Percentiles rank a stretch among this genome's conserved stretches.
Evolutionary conservation across 1,140 invertebrate species (phyloP).

Genomic region (Drosophila pseudoobscura): DNA sequence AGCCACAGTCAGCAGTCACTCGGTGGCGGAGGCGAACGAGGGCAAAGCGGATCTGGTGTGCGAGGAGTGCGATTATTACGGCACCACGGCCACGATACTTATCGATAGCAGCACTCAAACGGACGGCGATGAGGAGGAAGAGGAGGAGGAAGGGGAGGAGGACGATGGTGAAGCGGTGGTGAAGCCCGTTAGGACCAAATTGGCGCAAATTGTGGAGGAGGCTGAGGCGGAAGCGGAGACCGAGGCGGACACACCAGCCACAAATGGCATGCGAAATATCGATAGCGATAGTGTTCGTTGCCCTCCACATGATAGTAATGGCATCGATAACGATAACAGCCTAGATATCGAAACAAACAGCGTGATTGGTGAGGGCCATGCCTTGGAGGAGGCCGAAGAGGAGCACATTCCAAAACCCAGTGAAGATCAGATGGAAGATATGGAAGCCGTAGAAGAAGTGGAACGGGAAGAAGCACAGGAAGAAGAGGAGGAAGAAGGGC

Average conservation of each 20-base stretch:
- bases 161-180: constrained; percentile 14
- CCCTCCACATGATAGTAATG: too few relatives aligned
- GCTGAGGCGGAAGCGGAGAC: constrained; percentile 16
- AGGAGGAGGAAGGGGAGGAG: constrained; percentile 19
- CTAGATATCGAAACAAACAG: too few relatives aligned
- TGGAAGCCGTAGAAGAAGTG: background rate
- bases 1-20: constrained; percentile 54
- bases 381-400: background rate
- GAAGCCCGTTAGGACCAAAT: constrained; percentile 34
- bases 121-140: constrained; percentile 45
- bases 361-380: background rate
- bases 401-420: background rate
- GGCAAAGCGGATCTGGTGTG: constrained; percentile 51
- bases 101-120: constrained; percentile 73
- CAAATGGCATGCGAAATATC: constrained; percentile 44
- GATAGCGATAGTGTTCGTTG: too few relatives aligned
- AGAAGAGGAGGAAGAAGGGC: background rate
- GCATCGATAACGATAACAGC: background rate
- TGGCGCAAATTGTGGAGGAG: constrained; percentile 49
- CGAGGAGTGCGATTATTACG: constrained; percentile 64
- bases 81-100: constrained; percentile 43
- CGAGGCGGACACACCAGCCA: constrained; percentile 7
- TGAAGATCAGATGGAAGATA: background rate
- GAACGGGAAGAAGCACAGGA: too few relatives aligned
- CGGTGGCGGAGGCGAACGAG: constrained; percentile 53